Percentiles rank a stretch among this genome's conserved stretches.
Conservation (phyloP, 2,113 vertebrate genomes). For the Neolamprologus brichardi region DNA sequence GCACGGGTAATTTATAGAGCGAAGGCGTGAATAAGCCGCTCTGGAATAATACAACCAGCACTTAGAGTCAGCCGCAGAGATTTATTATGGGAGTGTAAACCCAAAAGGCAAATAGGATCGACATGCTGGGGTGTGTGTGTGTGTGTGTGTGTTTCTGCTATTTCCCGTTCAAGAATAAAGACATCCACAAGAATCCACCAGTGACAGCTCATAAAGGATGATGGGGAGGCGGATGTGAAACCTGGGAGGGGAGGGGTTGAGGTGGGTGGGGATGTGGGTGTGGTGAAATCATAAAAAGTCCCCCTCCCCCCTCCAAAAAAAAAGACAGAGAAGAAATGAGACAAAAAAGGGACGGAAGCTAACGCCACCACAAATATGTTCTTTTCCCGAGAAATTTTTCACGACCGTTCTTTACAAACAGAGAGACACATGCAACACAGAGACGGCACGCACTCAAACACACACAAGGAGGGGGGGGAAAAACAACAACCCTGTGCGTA, state of each 20-base stretch:
- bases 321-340: not conserved
- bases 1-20: conserved; percentile 88
- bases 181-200: conserved; percentile 55
- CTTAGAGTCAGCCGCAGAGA: conserved; percentile 82
- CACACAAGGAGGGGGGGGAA: conserved; percentile 36
- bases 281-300: conserved; percentile 63
- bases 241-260: conserved; percentile 29
- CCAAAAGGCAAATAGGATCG: conserved; percentile 43
- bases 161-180: conserved; percentile 53
- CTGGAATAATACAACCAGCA: conserved; percentile 84
- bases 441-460: conserved; percentile 47
- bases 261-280: conserved; percentile 26
- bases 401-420: conserved; percentile 82
- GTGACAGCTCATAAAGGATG: conserved; percentile 64
- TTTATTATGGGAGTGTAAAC: conserved; percentile 70
- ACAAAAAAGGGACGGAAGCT: conserved; percentile 28
- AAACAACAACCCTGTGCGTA: conserved; percentile 78
- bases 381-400: conserved; percentile 75
- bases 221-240: conserved; percentile 32
- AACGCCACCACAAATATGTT: conserved; percentile 76
- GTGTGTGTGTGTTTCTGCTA: not conserved
- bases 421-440: conserved; percentile 64
- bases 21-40: conserved; percentile 76
- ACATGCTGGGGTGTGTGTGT: not conserved
- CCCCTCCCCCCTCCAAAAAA: rapidly evolving